Evolutionary conservation across 2,888 invertebrate genomes (phyloP).

Genomic region (Andrena chrysosceles): DNA sequence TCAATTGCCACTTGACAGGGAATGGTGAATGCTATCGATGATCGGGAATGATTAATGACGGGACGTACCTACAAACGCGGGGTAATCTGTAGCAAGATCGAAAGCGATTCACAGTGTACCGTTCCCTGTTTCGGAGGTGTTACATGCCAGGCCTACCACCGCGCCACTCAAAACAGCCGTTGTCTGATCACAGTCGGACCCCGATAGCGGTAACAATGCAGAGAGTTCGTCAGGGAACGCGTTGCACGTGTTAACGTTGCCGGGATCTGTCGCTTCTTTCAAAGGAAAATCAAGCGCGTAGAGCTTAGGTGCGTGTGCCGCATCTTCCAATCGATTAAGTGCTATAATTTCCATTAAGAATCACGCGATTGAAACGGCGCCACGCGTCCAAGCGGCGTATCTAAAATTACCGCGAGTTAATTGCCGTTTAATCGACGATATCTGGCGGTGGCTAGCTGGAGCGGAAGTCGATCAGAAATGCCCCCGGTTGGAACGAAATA

Average conservation of each 20-base stretch:
- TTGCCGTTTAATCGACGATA: no score
- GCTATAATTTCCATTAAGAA: no score
- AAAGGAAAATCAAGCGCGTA: no score
- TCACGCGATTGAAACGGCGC: no score
- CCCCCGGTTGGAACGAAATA: no score
- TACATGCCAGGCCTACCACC: constrained; percentile 5
- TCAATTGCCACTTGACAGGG: constrained; percentile 64
- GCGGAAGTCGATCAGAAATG: no score
- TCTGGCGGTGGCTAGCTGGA: no score
- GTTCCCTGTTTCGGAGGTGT: constrained; percentile 62
- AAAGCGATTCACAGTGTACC: constrained; percentile 62
- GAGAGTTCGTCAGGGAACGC: not conserved
- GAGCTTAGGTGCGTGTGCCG: no score
- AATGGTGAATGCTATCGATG: constrained; percentile 59
- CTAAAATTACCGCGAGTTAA: no score
- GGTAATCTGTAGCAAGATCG: constrained; percentile 59
- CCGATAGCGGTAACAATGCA: not conserved
- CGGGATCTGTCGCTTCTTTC: not conserved
- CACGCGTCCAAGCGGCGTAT: no score
- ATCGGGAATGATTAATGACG: constrained; percentile 66
- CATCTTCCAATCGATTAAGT: no score
- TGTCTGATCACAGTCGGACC: not conserved
- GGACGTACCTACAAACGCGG: constrained; percentile 38
- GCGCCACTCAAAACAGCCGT: constrained; percentile 19
- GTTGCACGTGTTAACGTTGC: not conserved